Base-by-base conservation (phyloP, 2,888 invertebrate genomes). In the Polydrusus pterygomalis region DNA sequence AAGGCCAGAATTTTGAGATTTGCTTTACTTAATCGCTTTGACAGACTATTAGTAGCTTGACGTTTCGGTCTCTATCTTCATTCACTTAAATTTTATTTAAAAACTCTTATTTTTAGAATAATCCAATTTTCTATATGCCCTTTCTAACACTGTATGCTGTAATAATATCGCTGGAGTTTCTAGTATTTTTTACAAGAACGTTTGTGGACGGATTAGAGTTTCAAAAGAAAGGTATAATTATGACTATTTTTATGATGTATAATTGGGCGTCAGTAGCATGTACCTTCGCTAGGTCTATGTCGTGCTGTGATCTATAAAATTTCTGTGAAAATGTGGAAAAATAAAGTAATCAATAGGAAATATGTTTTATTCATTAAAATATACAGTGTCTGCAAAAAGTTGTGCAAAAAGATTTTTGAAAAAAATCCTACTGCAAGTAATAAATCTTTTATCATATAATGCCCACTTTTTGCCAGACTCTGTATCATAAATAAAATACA, bases 211-310 rank as follows among this genome's bases (percentile, higher is more conserved):
- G 85, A 3, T 78, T 84, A 45, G 81, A 82, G 72, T 81, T 84
- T 60, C 82, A 81, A 56, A 86, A 86, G 75, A 81, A 82, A 20
- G 80, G 82, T 18, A 74, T 87, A 8, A 65, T 85, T 11, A 83
- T 84, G 78, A 81, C 85, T 1, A 83, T 85, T 78, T 85, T 87
- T 70, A 81, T 86, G 76, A 78, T 85, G 13, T 86, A 85, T 75
- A 87, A 87, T 74, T 87, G 87, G 87, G 77, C 85, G 58, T 79
- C 83, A 34, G 85, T 87, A 9, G 86, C 86, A 78, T 87, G 87
- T 79, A 81, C 84, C 15, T 86, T 86, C 77, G 82, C 82, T 51
- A 82, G 82, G 34, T 78, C 82, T 30, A 81, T 81, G 70, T 81
- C 82, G n/a, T 80, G 80, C 40, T 85, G 84, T 80, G 84, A 84